Evolutionary conservation across 2,113 vertebrate genomes (phyloP).

Genomic region (Cheilinus undulatus): DNA sequence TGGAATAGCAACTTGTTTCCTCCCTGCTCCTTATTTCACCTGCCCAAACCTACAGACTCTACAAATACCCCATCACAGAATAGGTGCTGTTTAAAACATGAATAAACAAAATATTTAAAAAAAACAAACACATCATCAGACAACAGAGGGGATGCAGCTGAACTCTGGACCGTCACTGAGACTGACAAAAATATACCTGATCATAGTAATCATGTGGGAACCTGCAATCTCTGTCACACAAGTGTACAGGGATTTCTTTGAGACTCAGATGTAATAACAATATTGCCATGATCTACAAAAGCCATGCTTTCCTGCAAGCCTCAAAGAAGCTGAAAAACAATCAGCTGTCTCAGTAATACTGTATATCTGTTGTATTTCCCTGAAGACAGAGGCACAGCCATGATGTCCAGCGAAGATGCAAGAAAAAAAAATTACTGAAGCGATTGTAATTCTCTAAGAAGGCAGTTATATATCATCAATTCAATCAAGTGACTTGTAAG

Average conservation of each 20-base stretch:
- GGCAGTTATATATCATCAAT: slow-evolving; percentile 23
- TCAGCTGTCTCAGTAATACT: slow-evolving; percentile 16
- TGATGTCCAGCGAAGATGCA: slow-evolving; percentile 15
- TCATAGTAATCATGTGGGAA: slow-evolving; percentile 22
- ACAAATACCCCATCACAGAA: slow-evolving; percentile 96
- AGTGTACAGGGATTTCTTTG: slow-evolving; percentile 36
- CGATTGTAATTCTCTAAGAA: slow-evolving; percentile 20
- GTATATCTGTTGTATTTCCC: slow-evolving; percentile 47
- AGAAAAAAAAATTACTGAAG: slow-evolving; percentile 16
- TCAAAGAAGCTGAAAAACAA: slow-evolving; percentile 35
- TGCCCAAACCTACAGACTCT: slow-evolving; percentile 96
- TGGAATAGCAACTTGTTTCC: slow-evolving; percentile 94
- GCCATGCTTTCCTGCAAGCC: slow-evolving; percentile 35
- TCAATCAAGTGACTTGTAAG: slow-evolving; percentile 24
- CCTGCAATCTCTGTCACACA: not conserved
- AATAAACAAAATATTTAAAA: not conserved
- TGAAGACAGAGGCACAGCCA: slow-evolving; percentile 27
- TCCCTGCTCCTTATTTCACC: slow-evolving; percentile 93
- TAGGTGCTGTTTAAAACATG: slow-evolving; percentile 80
- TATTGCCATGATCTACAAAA: slow-evolving; percentile 41
- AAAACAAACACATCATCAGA: slow-evolving; percentile 10
- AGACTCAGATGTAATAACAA: slow-evolving; percentile 37
- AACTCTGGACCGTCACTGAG: slow-evolving; percentile 12
- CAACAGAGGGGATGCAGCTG: slow-evolving; percentile 9
- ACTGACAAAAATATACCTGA: slow-evolving; percentile 9